Conservation (phyloP, 2,888 invertebrate genomes). For the Sinopyrophorus schimmeli region DNA sequence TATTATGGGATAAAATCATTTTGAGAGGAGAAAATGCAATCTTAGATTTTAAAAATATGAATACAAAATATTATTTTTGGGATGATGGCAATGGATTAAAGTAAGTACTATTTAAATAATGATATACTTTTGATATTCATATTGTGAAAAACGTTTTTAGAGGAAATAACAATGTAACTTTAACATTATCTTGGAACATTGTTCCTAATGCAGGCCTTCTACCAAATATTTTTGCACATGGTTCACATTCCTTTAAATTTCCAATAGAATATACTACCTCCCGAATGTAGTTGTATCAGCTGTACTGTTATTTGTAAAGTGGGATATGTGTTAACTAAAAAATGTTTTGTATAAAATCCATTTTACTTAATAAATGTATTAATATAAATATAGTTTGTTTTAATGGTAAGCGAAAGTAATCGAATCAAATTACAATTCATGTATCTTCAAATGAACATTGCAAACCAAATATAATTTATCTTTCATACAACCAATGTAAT, state of each 20-base stretch:
- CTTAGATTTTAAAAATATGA: conserved; percentile 89
- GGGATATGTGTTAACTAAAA: no score
- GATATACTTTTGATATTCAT: conserved; percentile 1
- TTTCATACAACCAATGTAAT: no score
- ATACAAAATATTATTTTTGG: conserved; percentile 99
- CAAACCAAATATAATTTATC: no score
- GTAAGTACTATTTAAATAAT: no score
- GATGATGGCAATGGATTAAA: conserved; percentile 97
- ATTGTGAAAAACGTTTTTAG: conserved; percentile 59
- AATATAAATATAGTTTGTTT: no score
- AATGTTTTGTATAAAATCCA: no score
- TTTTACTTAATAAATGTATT: no score
- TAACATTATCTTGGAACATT: conserved; percentile 96
- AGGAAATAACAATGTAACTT: conserved; percentile 90
- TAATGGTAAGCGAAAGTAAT: no score
- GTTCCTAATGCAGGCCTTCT: conserved; percentile 97
- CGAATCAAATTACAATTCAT: no score
- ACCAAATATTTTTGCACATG: conserved; percentile 82
- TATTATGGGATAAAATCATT: conserved; percentile 98
- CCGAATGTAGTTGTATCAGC: conserved; percentile 61
- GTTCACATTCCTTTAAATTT: conserved; percentile 86
- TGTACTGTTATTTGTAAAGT: no score
- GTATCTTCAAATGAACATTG: no score
- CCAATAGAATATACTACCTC: conserved; percentile 83
- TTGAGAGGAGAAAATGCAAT: conserved; percentile 91